Percentiles rank a stretch among this genome's conserved stretches.
These are phyloP conservation scores for Fundulus diaphanus DNA, from an alignment of 2,797 vertebrate genomes.

Conservation along the genomic window DNA sequence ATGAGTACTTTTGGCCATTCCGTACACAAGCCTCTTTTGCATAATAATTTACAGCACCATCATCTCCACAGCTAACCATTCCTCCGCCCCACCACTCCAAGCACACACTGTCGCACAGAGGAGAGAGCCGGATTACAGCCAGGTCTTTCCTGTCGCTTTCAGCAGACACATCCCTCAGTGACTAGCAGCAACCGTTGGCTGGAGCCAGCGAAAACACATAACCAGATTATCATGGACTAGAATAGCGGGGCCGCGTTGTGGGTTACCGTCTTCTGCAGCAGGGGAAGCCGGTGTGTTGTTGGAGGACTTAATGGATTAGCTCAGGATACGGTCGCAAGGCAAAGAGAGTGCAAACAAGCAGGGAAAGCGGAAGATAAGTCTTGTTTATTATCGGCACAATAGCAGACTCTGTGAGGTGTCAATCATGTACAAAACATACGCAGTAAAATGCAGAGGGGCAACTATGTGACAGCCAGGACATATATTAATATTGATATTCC, in stretches of 20 bases:
- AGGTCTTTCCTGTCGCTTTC: constrained; percentile 58
- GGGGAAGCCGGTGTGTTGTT: constrained; percentile 40
- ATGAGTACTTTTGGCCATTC: background rate
- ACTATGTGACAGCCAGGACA: constrained; percentile 24
- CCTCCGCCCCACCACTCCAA: constrained; percentile 6
- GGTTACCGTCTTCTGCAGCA: constrained; percentile 38
- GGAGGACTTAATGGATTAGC: constrained; percentile 67
- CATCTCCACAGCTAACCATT: constrained; percentile 28
- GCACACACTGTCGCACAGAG: constrained; percentile 17
- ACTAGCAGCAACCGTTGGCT: constrained; percentile 23
- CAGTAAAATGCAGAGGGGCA: background rate
- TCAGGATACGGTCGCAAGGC: constrained; percentile 40
- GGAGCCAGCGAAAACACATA: constrained; percentile 58
- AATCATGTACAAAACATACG: constrained; percentile 12
- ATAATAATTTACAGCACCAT: constrained; percentile 31
- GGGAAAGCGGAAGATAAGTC: constrained; percentile 21
- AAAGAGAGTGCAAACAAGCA: constrained; percentile 21
- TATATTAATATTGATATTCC: constrained; percentile 51
- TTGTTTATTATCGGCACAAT: constrained; percentile 33
- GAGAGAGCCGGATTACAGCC: constrained; percentile 61
- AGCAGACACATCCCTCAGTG: constrained; percentile 28
- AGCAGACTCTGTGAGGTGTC: constrained; percentile 20
- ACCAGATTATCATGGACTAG: constrained; percentile 69
- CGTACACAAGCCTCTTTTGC: constrained; percentile 18
- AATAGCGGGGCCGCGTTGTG: constrained; percentile 56